Base-by-base conservation (phyloP, 2,113 vertebrate species). In the Datnioides undecimradiatus region DNA sequence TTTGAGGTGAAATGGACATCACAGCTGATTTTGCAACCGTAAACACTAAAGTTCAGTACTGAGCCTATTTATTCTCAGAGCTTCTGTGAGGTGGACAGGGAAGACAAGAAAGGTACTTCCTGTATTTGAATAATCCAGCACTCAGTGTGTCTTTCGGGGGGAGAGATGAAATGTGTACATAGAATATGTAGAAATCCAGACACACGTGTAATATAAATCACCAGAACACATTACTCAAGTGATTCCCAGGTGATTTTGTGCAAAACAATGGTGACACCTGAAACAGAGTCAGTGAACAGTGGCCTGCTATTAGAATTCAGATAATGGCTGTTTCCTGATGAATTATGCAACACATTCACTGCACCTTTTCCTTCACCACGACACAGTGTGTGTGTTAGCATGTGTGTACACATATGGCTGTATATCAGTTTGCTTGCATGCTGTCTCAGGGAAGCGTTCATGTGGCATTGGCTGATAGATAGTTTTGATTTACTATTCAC, bases 401-500 rank as follows among this genome's bases (percentile, higher is more conserved):
- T 55, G 34, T 31, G 23, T 31, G 16, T 49, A 6, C 23, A 33
- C 4, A 12, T 58, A 6, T 55, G 40, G 21, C 19, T n/a, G n/a
- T n/a, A 9, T 60, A 29, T 83, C 19, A 69, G 34, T 62, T 69
- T 25, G 23, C 59, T 48, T 41, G 46, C 16, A 6, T 82, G 72
- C 68, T 67, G 74, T 78, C 84, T 80, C 8, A 34, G 86, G 83
- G 73, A 79, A 68, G n/a, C 6, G 3, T 74, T 60, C 70, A 73
- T 67, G 16, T 73, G 73, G 80, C 74, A 71, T 59, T 6, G 19
- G 65, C 79, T 84, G 88, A 88, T 86, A 70, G 84, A 92, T 88
- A 80, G 88, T 90, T 92, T 92, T 93, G 86, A 92, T 94, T 93
- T 92, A 83, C 84, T 76, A 90, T 91, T 93, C 85, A 83, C 74